A percentile compares a stretch with the other conserved stretches of the same genome.
Conservation (phyloP, 1,140 invertebrate genomes). For the Aphaenogaster floridana region DNA sequence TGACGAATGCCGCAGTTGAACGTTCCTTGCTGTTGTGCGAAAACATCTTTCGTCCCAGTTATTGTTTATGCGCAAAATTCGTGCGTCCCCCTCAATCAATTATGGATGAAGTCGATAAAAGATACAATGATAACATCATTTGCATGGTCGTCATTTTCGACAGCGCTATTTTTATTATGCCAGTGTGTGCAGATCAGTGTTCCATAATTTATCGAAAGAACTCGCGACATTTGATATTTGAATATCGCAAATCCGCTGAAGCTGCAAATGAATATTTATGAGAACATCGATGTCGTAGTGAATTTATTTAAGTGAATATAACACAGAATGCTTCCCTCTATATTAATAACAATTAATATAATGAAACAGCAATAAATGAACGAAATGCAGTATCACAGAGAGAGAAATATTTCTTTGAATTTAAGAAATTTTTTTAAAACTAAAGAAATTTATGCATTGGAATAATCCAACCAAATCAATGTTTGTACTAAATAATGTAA, state of each 20-base stretch:
- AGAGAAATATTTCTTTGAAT: too few relatives aligned
- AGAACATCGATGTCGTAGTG: not conserved
- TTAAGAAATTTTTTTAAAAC: too few relatives aligned
- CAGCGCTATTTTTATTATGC: conserved; percentile 36
- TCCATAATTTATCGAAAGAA: conserved; percentile 58
- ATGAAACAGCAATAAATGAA: not conserved
- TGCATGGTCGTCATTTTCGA: not conserved
- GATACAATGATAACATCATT: conserved; percentile 12
- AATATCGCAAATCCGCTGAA: conserved; percentile 29
- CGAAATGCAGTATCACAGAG: not conserved
- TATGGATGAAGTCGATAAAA: conserved; percentile 68
- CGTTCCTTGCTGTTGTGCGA: conserved; percentile 38
- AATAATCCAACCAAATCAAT: too few relatives aligned
- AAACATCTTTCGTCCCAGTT: conserved; percentile 48
- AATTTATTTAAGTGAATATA: conserved; percentile 21
- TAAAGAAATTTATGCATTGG: too few relatives aligned
- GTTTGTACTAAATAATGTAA: too few relatives aligned
- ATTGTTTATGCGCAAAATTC: conserved; percentile 65
- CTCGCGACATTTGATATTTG: conserved; percentile 37
- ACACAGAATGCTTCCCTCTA: not conserved
- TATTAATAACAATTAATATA: conserved; percentile 28
- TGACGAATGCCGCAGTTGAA: conserved; percentile 35
- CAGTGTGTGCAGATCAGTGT: conserved; percentile 23
- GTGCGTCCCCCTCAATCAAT: conserved; percentile 63
- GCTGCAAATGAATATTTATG: conserved; percentile 48